These are phyloP conservation scores for Microcebus griseorufus DNA, from an alignment of 2,113 vertebrate genomes.

Conservation along the genomic window DNA sequence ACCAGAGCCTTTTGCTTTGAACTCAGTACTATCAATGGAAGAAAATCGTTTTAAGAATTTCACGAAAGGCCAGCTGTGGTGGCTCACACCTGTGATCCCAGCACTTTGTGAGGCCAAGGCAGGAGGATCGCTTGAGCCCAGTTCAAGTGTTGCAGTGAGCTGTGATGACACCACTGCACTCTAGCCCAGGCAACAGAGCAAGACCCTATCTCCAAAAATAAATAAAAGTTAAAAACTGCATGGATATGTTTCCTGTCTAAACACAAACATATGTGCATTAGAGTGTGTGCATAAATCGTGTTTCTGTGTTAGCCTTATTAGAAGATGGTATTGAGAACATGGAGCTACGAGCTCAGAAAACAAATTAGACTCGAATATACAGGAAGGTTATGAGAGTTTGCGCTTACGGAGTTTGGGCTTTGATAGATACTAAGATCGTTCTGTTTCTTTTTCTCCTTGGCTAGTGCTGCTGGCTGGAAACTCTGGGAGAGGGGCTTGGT, in stretches of 20 bases:
- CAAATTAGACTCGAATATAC: too few relatives aligned
- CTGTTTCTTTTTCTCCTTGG: not conserved
- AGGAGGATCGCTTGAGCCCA: too few relatives aligned
- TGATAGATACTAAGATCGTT: not conserved
- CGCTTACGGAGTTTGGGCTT: not conserved
- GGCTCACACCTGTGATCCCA: too few relatives aligned
- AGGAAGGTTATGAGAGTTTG: too few relatives aligned
- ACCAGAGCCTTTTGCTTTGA: not conserved
- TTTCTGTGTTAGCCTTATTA: too few relatives aligned
- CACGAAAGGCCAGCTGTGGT: too few relatives aligned
- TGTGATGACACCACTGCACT: too few relatives aligned
- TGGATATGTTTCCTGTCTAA: not conserved
- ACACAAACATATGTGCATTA: not conserved
- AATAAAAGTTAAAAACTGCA: not conserved
- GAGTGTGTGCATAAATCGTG: not conserved
- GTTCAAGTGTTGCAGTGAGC: too few relatives aligned
- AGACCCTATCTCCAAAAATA: too few relatives aligned
- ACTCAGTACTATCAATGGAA: not conserved
- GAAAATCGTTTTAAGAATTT: not conserved
- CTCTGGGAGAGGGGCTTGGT: not conserved
- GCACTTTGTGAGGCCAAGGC: too few relatives aligned
- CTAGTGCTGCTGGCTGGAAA: not conserved
- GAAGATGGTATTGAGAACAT: not conserved
- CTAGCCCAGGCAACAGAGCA: too few relatives aligned
- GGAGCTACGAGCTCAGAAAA: rapidly evolving